Evolutionary conservation across 2,797 vertebrate species (phyloP).

Genomic region (Oreonectes daqikongensis): DNA sequence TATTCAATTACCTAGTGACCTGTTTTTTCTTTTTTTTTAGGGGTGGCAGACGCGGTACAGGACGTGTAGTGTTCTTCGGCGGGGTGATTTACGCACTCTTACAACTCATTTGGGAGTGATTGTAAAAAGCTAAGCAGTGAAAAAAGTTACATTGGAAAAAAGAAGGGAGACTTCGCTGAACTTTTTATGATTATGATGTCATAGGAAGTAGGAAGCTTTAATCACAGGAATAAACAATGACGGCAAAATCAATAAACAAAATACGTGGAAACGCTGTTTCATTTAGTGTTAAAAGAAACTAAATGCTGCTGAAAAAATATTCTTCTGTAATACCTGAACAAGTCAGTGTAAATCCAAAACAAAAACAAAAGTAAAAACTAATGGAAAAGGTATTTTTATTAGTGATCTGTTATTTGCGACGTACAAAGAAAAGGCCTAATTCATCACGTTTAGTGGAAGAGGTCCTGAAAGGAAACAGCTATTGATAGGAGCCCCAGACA

Average conservation of each 20-base stretch:
- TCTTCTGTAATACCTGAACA: too few relatives aligned
- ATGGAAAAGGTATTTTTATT: slow-evolving; percentile 27
- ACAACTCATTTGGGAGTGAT: slow-evolving; percentile 21
- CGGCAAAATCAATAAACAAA: slow-evolving; percentile 28
- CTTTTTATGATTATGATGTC: neutral
- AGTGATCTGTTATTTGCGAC: slow-evolving; percentile 46
- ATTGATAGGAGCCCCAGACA: slow-evolving; percentile 53
- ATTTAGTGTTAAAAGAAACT: neutral
- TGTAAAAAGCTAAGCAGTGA: neutral
- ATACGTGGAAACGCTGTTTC: neutral
- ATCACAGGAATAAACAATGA: slow-evolving; percentile 27
- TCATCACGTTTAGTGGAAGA: slow-evolving; percentile 47
- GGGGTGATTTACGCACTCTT: slow-evolving; percentile 16
- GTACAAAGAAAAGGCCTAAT: slow-evolving; percentile 44
- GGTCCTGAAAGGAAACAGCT: slow-evolving; percentile 63
- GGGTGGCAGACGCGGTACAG: slow-evolving; percentile 26
- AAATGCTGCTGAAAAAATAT: too few relatives aligned
- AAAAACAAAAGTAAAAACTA: slow-evolving; percentile 9
- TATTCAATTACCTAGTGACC: slow-evolving; percentile 48
- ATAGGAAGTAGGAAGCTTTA: neutral
- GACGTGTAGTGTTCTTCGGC: slow-evolving; percentile 18
- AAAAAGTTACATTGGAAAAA: neutral
- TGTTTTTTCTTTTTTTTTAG: slow-evolving; percentile 43
- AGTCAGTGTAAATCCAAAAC: slow-evolving; percentile 23
- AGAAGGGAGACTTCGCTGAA: neutral